Conservation (phyloP, 2,113 vertebrate species). For the Lontra canadensis region DNA sequence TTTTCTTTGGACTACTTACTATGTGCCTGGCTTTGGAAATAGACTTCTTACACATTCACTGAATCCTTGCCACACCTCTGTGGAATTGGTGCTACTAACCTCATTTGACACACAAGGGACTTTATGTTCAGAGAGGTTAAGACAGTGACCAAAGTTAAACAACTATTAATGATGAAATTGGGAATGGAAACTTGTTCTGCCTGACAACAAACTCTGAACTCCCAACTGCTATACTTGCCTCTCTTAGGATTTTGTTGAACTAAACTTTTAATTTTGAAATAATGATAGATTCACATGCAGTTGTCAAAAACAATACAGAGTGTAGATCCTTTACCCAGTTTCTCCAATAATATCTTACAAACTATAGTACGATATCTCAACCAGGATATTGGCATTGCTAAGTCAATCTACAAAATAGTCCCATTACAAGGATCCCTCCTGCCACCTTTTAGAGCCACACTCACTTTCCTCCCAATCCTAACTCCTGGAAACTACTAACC, state of each 20-base stretch:
- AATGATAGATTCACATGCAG: not conserved
- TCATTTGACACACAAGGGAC: not conserved
- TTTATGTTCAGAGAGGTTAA: not conserved
- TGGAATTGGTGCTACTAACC: not conserved
- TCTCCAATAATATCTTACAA: not conserved
- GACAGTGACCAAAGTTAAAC: not conserved
- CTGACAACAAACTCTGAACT: not conserved
- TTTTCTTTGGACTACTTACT: not conserved
- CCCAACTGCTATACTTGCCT: not conserved
- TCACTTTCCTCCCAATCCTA: not conserved
- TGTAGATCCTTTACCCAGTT: not conserved
- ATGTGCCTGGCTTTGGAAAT: not conserved
- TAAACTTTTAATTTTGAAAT: conserved; percentile 14
- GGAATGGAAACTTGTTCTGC: not conserved
- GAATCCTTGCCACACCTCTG: not conserved
- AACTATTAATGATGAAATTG: not conserved
- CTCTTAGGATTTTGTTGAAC: not conserved
- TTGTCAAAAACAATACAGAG: not conserved
- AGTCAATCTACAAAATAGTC: not conserved
- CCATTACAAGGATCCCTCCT: not conserved
- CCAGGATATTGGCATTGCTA: not conserved
- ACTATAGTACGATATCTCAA: not conserved
- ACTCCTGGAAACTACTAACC: not conserved
- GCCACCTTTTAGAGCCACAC: not conserved
- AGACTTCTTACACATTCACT: not conserved